Conservation (phyloP, 1,140 invertebrate species). For the Trichonephila inaurata region DNA sequence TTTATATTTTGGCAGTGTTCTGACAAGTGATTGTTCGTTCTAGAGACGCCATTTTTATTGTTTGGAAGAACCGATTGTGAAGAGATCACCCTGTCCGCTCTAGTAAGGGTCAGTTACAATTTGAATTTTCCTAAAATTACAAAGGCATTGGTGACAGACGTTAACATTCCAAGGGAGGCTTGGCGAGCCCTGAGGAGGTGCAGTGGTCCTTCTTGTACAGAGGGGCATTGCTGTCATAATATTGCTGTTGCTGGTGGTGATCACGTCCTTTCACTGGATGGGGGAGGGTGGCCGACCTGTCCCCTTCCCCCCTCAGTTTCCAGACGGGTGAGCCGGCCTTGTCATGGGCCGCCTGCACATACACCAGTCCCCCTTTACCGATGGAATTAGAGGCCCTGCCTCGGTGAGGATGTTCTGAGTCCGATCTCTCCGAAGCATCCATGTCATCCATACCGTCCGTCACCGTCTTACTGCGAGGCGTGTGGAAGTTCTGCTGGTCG, state of each 20-base stretch:
- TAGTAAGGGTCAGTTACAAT: background rate
- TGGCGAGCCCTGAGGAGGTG: constrained; percentile 70
- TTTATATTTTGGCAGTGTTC: constrained; percentile 27
- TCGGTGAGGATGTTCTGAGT: constrained; percentile 63
- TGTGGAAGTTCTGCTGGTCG: constrained; percentile 86
- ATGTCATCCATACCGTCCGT: constrained; percentile 85
- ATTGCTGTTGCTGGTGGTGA: constrained; percentile 46
- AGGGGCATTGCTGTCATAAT: constrained; percentile 33
- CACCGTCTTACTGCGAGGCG: constrained; percentile 94
- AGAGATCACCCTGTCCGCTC: constrained; percentile 37
- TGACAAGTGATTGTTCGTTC: constrained; percentile 5
- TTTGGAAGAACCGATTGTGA: background rate
- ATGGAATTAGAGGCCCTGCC: constrained; percentile 83
- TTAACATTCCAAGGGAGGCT: constrained; percentile 73
- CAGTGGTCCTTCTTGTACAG: constrained; percentile 75
- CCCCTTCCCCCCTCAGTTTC: constrained; percentile 90
- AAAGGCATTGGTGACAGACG: constrained; percentile 28
- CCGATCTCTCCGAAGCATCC: constrained; percentile 57
- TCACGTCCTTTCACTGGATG: constrained; percentile 49
- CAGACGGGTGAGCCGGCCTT: constrained; percentile 93
- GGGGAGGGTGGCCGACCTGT: constrained; percentile 74
- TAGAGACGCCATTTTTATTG: background rate
- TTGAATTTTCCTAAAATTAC: constrained; percentile 48
- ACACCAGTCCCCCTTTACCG: constrained; percentile 75
- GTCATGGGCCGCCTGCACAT: constrained; percentile 81